Conservation (phyloP, 2,113 vertebrate genomes). For the Erythrolamprus reginae region DNA sequence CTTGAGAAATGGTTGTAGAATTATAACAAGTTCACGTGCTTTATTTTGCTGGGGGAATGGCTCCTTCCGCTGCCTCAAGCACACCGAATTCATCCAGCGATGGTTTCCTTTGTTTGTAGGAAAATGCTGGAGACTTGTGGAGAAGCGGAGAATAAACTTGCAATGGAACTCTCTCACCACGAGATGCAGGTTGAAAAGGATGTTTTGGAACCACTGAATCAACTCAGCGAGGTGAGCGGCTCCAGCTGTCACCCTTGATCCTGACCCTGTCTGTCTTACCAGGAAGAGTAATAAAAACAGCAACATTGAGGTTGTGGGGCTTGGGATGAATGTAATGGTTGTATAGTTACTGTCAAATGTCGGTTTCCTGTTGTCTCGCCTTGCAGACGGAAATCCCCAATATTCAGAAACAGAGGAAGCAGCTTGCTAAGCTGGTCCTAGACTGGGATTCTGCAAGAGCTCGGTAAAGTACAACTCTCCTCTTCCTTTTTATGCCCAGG, state of each 20-base stretch:
- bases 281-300: not conserved
- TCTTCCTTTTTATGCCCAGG: not conserved
- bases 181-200: slow-evolving; percentile 93
- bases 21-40: not conserved
- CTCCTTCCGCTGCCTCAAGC: not conserved
- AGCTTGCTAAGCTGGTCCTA: slow-evolving; percentile 89
- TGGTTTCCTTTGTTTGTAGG: slow-evolving; percentile 63
- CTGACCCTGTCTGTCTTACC: not conserved
- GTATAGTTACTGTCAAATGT: not conserved
- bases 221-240: slow-evolving; percentile 83
- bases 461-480: slow-evolving; percentile 70
- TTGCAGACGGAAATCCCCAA: slow-evolving; percentile 91
- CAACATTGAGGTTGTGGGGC: too few relatives aligned
- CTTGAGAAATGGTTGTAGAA: not conserved
- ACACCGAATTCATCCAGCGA: fast-evolving
- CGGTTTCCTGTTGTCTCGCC: not conserved
- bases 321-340: not conserved
- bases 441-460: slow-evolving; percentile 97
- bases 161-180: slow-evolving; percentile 87
- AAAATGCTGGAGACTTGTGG: slow-evolving; percentile 95
- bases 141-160: slow-evolving; percentile 90
- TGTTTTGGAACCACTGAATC: slow-evolving; percentile 85
- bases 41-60: not conserved
- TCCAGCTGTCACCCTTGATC: not conserved
- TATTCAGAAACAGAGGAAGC: slow-evolving; percentile 96